Evolutionary conservation across 2,797 vertebrate species (phyloP).

Genomic region (Phalloptychus januarius): DNA sequence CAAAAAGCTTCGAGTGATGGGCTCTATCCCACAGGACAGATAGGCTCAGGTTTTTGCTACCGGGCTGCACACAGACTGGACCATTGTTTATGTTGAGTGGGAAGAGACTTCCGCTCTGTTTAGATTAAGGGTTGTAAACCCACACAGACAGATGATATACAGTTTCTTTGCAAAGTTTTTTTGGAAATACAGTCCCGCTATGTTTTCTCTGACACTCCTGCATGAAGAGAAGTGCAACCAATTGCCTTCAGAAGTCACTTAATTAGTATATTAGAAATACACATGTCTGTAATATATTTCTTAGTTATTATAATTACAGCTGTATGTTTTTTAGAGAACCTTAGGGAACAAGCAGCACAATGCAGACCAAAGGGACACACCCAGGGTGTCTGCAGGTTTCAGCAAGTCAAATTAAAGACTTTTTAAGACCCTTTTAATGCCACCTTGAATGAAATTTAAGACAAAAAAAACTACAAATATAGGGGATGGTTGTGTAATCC

Average conservation of each 20-base stretch:
- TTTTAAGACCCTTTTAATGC: no score
- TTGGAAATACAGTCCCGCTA: no score
- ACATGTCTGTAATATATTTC: not conserved
- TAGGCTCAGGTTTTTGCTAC: conserved; percentile 14
- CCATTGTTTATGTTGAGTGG: conserved; percentile 11
- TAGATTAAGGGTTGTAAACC: not conserved
- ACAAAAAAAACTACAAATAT: no score
- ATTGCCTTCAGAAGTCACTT: not conserved
- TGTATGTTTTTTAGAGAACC: not conserved
- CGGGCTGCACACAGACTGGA: conserved; percentile 18
- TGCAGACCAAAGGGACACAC: not conserved
- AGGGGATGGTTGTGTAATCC: no score
- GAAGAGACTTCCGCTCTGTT: conserved; percentile 16
- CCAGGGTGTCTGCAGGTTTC: not conserved
- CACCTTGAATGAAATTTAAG: no score
- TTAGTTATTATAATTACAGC: not conserved
- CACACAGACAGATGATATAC: not conserved
- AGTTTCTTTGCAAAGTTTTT: not conserved
- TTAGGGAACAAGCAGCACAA: not conserved
- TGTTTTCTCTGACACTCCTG: not conserved
- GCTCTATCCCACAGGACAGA: conserved; percentile 36
- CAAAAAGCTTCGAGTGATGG: conserved; percentile 33
- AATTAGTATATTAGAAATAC: not conserved
- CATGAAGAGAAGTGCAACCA: not conserved
- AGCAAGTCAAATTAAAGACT: no score